Evolutionary conservation across 2,888 invertebrate genomes (phyloP).

Genomic region (Nomada ruficornis): DNA sequence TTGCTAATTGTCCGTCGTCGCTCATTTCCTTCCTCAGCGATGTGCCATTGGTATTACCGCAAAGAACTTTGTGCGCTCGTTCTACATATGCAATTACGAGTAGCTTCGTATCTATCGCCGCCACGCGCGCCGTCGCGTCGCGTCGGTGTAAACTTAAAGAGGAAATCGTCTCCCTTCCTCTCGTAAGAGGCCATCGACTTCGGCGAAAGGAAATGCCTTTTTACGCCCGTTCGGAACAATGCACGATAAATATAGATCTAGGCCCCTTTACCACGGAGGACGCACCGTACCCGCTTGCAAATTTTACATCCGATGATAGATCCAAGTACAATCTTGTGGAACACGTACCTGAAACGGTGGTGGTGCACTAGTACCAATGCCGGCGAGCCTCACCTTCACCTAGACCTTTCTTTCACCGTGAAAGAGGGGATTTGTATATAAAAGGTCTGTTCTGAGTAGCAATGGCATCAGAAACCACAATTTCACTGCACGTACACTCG

Average conservation of each 20-base stretch:
- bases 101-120: background rate
- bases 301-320: constrained; percentile 28
- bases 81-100: constrained; percentile 2
- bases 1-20: too few species aligned
- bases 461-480: constrained; percentile 81
- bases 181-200: constrained; percentile 22
- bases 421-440: constrained; percentile 83
- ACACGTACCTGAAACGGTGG: constrained; percentile 35
- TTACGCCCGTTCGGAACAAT: constrained; percentile 16
- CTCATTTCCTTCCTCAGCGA: too few species aligned
- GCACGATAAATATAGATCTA: constrained; percentile 46
- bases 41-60: background rate
- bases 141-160: background rate
- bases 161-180: constrained; percentile 17
- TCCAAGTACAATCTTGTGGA: constrained; percentile 31
- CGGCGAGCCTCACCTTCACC: constrained; percentile 82
- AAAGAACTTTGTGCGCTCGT: background rate
- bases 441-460: constrained; percentile 82
- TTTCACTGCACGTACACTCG: constrained; percentile 73
- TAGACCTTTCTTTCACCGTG: constrained; percentile 83
- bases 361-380: constrained; percentile 59
- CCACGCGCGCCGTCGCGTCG: too few species aligned
- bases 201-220: constrained; percentile 20
- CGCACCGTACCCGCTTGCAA: constrained; percentile 45
- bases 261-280: constrained; percentile 47